These are phyloP conservation scores for Dicaeum eximium DNA, from an alignment of 2,113 vertebrate genomes.

Conservation along the genomic window DNA sequence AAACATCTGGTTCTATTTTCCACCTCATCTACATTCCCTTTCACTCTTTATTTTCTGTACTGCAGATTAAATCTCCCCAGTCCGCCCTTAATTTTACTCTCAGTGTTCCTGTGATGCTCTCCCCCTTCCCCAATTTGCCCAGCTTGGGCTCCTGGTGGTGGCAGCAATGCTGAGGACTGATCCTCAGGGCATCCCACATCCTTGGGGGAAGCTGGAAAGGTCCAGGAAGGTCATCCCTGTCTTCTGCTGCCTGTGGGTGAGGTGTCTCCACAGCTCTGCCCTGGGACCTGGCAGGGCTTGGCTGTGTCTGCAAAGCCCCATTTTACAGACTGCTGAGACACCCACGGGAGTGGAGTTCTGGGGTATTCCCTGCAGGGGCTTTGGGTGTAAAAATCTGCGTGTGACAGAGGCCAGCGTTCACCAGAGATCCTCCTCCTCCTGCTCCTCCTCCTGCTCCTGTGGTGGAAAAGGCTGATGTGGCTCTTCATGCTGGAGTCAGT, in stretches of 20 bases:
- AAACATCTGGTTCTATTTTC: constrained; percentile 55
- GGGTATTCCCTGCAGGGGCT: not conserved
- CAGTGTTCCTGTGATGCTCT: rapidly evolving
- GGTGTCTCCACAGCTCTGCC: not conserved
- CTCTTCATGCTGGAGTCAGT: constrained; percentile 24
- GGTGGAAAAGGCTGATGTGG: not conserved
- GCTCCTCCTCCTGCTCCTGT: not conserved
- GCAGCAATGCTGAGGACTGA: not conserved
- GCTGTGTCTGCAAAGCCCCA: not conserved
- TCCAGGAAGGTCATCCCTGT: not conserved
- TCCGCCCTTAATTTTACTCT: not conserved
- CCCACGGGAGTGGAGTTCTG: too few relatives aligned
- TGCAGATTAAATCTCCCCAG: not conserved
- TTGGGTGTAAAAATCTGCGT: rapidly evolving
- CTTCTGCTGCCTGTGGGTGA: not conserved
- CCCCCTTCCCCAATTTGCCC: not conserved
- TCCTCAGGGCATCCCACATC: not conserved
- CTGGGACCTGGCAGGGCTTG: too few relatives aligned
- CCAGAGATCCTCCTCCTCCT: not conserved
- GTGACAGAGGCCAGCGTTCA: rapidly evolving
- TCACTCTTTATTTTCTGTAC: not conserved
- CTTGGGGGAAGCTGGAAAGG: not conserved
- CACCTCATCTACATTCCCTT: constrained; percentile 36
- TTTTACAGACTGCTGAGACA: not conserved
- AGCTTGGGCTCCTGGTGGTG: not conserved